A percentile compares a stretch with the other conserved stretches of the same genome.
Conservation (phyloP, 2,113 vertebrate species). For the Prionailurus viverrinus region DNA sequence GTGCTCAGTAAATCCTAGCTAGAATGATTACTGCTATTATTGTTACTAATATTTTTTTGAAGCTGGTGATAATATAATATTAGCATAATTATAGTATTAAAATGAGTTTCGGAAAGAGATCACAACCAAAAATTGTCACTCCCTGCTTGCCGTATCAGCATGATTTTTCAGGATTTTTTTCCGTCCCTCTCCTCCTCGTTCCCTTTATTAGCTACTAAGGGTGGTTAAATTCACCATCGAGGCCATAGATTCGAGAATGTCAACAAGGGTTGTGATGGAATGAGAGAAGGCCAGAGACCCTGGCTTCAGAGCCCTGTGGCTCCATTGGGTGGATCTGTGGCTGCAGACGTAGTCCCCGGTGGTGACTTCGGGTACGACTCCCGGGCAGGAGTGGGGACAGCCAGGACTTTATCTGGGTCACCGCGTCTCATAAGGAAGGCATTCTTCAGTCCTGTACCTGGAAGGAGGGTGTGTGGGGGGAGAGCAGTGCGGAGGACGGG, state of each 20-base stretch:
- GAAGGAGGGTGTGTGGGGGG: neutral
- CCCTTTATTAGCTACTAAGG: neutral
- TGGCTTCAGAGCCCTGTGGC: neutral
- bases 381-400: neutral
- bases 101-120: neutral
- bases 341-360: neutral
- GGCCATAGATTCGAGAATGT: neutral
- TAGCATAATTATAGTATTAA: no score
- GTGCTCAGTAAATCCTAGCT: neutral
- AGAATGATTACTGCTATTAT: neutral
- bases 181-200: neutral
- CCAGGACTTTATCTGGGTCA: neutral
- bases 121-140: neutral
- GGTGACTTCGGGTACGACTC: accelerated
- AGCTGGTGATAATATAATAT: neutral
- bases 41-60: neutral
- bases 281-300: neutral
- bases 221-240: no score
- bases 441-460: neutral
- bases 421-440: neutral
- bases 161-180: neutral
- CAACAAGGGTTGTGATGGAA: neutral
- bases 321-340: no score
- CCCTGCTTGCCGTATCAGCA: neutral
- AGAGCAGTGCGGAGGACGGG: neutral